Conservation (phyloP, 2,888 invertebrate genomes). For the Hypolimnas misippus region DNA sequence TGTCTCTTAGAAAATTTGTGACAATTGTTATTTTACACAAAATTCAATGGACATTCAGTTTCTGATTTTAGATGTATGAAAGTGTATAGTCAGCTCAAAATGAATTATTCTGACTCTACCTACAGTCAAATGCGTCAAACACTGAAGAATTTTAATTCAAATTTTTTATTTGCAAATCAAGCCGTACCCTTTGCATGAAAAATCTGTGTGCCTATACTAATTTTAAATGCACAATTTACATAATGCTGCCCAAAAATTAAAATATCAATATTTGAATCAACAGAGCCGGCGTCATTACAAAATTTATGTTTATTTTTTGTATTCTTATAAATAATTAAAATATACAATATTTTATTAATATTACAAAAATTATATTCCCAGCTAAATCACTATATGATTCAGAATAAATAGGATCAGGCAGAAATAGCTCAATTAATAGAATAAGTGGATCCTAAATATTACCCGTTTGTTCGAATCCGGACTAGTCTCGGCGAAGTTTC, state of each 20-base stretch:
- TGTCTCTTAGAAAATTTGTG: no score
- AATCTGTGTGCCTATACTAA: constrained; percentile 48
- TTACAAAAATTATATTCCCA: no score
- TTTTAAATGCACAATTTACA: constrained; percentile 48
- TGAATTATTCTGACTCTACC: constrained; percentile 33
- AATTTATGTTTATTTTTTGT: neutral
- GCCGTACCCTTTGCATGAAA: constrained; percentile 51
- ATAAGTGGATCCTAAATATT: no score
- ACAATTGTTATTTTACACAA: no score
- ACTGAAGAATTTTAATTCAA: constrained; percentile 49
- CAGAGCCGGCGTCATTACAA: neutral
- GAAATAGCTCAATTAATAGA: no score
- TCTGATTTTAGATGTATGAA: neutral
- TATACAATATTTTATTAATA: neutral
- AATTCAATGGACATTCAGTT: no score
- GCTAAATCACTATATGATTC: no score
- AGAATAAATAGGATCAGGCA: no score
- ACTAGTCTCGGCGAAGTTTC: no score
- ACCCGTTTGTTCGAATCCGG: no score
- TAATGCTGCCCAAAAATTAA: constrained; percentile 42
- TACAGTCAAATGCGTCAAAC: constrained; percentile 52
- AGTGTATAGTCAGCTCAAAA: constrained; percentile 18
- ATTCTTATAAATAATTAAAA: neutral
- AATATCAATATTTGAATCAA: constrained; percentile 30
- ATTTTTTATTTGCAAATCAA: constrained; percentile 54